These are phyloP conservation scores for Liasis olivaceus DNA, from an alignment of 2,797 vertebrate species.

Conservation along the genomic window DNA sequence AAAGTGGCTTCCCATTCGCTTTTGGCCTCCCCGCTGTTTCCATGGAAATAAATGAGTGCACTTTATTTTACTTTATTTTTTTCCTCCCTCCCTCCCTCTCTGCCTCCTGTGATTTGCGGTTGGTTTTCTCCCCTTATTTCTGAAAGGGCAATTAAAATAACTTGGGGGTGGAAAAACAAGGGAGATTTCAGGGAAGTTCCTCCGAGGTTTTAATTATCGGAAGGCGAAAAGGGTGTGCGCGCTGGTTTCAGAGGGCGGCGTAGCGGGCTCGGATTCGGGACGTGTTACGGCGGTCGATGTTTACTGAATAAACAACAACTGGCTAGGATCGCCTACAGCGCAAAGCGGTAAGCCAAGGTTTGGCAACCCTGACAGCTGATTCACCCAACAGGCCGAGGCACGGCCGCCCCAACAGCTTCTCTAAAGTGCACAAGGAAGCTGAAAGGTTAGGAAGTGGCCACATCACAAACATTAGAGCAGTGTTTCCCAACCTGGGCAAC, in stretches of 20 bases:
- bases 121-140: background rate
- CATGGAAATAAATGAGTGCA: constrained; percentile 32
- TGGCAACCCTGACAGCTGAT: too few species aligned
- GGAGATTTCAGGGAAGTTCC: constrained; percentile 5
- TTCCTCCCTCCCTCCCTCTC: background rate
- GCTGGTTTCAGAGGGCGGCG: background rate
- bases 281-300: background rate
- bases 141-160: background rate
- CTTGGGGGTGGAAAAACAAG: background rate
- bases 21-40: constrained; percentile 4
- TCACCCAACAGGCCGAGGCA: too few species aligned
- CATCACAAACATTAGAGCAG: background rate
- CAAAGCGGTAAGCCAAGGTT: too few species aligned
- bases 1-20: constrained; percentile 7
- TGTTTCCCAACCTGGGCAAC: too few species aligned
- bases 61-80: background rate
- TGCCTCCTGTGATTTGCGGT: background rate
- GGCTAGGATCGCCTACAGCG: too few species aligned
- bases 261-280: too few species aligned
- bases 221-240: background rate
- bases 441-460: background rate
- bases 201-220: background rate
- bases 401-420: background rate
- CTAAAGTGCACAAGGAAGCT: background rate
- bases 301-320: background rate